Evolutionary conservation across 2,113 vertebrate genomes (phyloP), one percentile per base, ranked within the genome.

Genomic region (Plecotus auritus): DNA sequence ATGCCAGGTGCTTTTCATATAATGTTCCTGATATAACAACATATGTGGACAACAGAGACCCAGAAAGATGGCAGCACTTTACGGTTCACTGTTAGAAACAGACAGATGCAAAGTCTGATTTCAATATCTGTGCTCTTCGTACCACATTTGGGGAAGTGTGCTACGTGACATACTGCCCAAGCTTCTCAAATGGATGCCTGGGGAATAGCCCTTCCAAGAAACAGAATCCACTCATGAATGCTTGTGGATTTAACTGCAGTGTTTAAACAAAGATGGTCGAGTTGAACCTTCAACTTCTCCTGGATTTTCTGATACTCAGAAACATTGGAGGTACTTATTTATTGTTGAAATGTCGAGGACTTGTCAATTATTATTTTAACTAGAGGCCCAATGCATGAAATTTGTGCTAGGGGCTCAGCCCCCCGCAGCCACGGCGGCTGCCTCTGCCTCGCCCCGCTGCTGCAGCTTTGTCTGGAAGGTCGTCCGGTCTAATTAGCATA

Each of bases 301-400:
- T 85, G 54, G 23, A 10, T 92, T 88, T 87, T 66, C 77, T 90
- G 20, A 0, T 92, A 11, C 40, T 83, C 51, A 81, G 67, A 85
- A 92, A 61, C 1, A 5, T 35, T 20, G 61, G n/a, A 81, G 22
- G 35, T 80, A n/a, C 42, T 80, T 70, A 81, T 51, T 82, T 88
- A 82, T 78, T 83, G 16, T 82, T 93, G 92, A 96, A 76, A 72
- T 91, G 20, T 67, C 59, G 51, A 6, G 83, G 47, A 83, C n/a
- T 78, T 51, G 14, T 73, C n/a, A 81, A 1, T 64, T 82, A 20
- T 66, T 90, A 37, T 85, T 92, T 88, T 54, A 76, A 23, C 59
- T 61, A 61, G 59, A 61, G 59, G 59, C 59, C 9, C 59, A 61
- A 61, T 61, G 59, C 59, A 61, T 4, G 59, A 28, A 61, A 28